phyloP scores from a whole-genome alignment of 2,888 invertebrate species.

The Pteria penguin region DNA sequence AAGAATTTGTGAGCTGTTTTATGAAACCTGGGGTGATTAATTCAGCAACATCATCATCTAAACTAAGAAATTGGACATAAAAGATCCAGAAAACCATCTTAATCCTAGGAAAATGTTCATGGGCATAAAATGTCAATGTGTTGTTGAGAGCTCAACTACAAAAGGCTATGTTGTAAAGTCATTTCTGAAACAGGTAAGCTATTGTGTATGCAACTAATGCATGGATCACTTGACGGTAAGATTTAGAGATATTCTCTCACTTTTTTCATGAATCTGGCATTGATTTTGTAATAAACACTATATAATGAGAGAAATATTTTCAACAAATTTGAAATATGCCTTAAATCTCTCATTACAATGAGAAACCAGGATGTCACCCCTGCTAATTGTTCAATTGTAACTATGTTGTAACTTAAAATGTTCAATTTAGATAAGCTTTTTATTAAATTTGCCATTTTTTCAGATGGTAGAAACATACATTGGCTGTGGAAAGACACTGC shows the following conservation, averaged over 20 bases:
- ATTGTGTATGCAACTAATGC: neutral
- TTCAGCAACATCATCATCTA: conserved; percentile 10
- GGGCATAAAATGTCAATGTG: conserved; percentile 5
- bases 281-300: too few species aligned
- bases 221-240: too few species aligned
- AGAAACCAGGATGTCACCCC: too few species aligned
- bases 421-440: too few species aligned
- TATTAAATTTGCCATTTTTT: neutral
- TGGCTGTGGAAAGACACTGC: conserved; percentile 35
- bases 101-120: conserved; percentile 23
- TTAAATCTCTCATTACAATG: too few species aligned
- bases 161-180: conserved; percentile 8
- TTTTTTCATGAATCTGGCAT: too few species aligned
- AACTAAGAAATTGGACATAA: conserved; percentile 29
- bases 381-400: too few species aligned
- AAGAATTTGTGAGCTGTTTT: conserved; percentile 25
- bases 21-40: conserved; percentile 15
- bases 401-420: too few species aligned
- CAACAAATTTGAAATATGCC: too few species aligned
- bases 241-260: too few species aligned
- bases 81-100: neutral
- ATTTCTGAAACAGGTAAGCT: conserved; percentile 17
- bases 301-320: too few species aligned
- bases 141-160: conserved; percentile 16
- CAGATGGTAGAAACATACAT: conserved; percentile 33